Percentiles rank a stretch among this genome's conserved stretches.
Conservation (phyloP, 2,113 vertebrate genomes). For the Coptodon bakossiorum region DNA sequence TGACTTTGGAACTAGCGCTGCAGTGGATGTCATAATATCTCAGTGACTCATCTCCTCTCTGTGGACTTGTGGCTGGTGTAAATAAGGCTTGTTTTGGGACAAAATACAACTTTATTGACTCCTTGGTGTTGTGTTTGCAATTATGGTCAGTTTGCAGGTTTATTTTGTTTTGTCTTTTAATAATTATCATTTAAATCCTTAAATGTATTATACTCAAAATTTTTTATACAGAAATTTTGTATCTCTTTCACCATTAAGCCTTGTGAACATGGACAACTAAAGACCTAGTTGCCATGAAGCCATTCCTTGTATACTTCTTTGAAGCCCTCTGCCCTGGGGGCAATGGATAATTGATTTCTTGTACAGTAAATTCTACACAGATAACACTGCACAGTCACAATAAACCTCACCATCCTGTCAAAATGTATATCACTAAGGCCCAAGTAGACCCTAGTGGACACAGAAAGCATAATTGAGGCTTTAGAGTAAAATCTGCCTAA, state of each 20-base stretch:
- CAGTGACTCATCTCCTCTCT: constrained; percentile 17
- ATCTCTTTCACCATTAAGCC: background rate
- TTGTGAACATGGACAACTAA: background rate
- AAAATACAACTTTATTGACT: background rate
- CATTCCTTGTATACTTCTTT: background rate
- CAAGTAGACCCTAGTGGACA: background rate
- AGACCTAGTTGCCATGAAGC: background rate
- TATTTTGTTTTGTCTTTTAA: background rate
- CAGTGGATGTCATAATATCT: constrained; percentile 34
- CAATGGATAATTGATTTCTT: background rate
- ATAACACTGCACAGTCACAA: background rate
- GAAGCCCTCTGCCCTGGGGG: background rate
- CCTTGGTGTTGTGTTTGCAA: constrained; percentile 7
- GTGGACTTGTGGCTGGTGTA: constrained; percentile 10
- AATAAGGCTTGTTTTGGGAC: constrained; percentile 35
- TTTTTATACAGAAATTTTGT: accelerated
- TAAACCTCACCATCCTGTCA: background rate
- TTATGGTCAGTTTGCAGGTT: background rate
- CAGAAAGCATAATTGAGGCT: background rate
- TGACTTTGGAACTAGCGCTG: constrained; percentile 41
- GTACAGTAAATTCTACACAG: background rate
- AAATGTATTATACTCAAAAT: background rate
- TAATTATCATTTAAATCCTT: background rate
- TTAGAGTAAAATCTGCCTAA: background rate
- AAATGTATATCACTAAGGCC: background rate